Evolutionary conservation across 2,113 vertebrate genomes (phyloP).

Genomic region (Siniperca knerii): DNA sequence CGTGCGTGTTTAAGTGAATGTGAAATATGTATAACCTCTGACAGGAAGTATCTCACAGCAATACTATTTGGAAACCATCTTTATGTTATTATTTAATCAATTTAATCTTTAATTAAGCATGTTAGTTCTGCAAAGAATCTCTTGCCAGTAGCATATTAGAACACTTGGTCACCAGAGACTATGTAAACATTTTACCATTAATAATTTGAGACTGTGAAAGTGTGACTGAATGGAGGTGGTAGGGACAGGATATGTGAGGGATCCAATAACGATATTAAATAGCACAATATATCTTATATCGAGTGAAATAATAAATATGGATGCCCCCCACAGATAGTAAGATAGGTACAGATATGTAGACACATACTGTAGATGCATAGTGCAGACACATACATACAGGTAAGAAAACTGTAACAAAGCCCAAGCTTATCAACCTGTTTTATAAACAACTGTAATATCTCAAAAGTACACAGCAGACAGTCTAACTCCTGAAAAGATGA

Average conservation of each 20-base stretch:
- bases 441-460: background rate
- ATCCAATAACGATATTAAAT: background rate
- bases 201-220: background rate
- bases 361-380: background rate
- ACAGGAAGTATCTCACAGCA: constrained; percentile 1
- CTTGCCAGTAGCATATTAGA: background rate
- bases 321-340: background rate
- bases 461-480: background rate
- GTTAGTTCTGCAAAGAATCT: background rate
- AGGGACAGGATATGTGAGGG: background rate
- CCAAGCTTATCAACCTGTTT: background rate
- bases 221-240: background rate
- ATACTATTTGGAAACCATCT: background rate
- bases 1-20: background rate
- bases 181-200: background rate
- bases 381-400: background rate
- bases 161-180: background rate
- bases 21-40: background rate
- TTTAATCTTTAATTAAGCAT: constrained; percentile 2
- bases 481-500: constrained; percentile 4
- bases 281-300: background rate
- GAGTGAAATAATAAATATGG: background rate
- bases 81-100: background rate
- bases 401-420: background rate
- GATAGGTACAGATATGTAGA: background rate